Conservation (phyloP, 1,140 invertebrate species). For the Drosophila melanica region DNA sequence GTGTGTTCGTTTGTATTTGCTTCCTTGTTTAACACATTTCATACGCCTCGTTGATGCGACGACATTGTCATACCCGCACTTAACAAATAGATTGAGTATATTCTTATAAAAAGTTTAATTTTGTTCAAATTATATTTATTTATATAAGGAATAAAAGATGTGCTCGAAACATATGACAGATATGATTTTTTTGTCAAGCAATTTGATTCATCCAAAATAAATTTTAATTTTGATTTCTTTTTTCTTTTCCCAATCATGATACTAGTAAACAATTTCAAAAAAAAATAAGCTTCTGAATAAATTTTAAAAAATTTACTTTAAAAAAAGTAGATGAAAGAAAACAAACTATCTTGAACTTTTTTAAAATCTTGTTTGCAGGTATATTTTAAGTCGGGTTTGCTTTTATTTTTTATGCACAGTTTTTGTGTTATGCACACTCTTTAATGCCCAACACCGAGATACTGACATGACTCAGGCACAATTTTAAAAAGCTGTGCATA, state of each 20-base stretch:
- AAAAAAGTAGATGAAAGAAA: no score
- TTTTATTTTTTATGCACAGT: background rate
- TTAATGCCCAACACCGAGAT: conserved; percentile 47
- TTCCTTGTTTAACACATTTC: conserved; percentile 48
- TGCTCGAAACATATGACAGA: no score
- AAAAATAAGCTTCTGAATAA: no score
- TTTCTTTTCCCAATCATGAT: no score
- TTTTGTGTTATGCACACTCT: conserved; percentile 34
- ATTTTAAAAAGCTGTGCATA: conserved; percentile 66
- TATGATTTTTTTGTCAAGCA: no score
- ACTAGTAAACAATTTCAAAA: no score
- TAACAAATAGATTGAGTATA: background rate
- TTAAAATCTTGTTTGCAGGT: background rate
- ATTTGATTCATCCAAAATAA: background rate
- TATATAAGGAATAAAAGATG: background rate
- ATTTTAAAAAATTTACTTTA: no score
- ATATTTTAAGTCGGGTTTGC: conserved; percentile 19
- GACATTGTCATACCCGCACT: conserved; percentile 56
- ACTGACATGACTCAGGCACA: conserved; percentile 61
- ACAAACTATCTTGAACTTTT: no score
- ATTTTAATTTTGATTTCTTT: no score
- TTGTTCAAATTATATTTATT: background rate
- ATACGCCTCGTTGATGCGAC: conserved; percentile 55
- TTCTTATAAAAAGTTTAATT: no score
- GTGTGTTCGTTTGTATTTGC: conserved; percentile 13